phyloP scores from a whole-genome alignment of 2,888 invertebrate species.

The Microctonus hyperodae region DNA sequence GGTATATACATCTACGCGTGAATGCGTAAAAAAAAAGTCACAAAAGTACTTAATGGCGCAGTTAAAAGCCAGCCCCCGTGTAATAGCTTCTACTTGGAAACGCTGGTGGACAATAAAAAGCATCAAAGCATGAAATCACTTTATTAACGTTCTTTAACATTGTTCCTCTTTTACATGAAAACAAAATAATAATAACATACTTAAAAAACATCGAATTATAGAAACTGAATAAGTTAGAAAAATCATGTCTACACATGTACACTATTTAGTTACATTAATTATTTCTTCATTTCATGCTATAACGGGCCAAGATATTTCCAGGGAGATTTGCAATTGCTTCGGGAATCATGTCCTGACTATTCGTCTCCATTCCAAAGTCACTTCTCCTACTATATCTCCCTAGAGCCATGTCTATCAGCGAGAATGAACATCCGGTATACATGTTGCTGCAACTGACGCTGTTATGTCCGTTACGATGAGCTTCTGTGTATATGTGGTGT shows the following conservation, averaged over 20 bases:
- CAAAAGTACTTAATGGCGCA: neutral
- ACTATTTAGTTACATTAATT: neutral
- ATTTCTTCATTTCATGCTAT: constrained; percentile 18
- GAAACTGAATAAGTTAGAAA: no score
- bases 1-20: neutral
- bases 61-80: constrained; percentile 1
- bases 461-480: constrained; percentile 67
- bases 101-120: neutral
- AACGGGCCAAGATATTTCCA: constrained; percentile 18
- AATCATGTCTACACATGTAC: neutral
- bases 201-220: no score
- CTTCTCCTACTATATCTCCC: constrained; percentile 62
- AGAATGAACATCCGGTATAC: constrained; percentile 73
- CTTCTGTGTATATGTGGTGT: constrained; percentile 72
- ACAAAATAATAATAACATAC: neutral
- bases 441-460: constrained; percentile 66
- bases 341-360: constrained; percentile 1
- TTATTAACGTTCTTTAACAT: neutral
- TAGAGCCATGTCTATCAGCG: constrained; percentile 75
- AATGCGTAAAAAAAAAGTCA: neutral
- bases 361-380: neutral
- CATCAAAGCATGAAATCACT: neutral
- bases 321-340: constrained; percentile 9
- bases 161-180: neutral
- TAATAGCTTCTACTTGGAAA: neutral